These are phyloP conservation scores for Eupeodes luniger DNA, from an alignment of 2,888 invertebrate species.

Conservation along the genomic window DNA sequence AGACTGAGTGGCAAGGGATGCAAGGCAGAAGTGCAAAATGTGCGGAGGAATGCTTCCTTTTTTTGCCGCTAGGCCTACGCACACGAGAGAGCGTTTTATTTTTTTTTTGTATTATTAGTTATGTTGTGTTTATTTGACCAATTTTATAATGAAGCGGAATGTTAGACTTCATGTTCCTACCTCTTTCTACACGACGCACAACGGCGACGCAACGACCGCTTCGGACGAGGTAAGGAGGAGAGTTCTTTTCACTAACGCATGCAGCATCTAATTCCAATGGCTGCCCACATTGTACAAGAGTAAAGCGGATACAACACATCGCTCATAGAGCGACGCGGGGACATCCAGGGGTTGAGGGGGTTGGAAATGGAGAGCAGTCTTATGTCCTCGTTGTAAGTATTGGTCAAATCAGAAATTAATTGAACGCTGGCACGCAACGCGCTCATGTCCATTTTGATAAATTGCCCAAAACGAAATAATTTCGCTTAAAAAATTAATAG, in stretches of 20 bases:
- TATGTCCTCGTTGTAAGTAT: slow-evolving; percentile 75
- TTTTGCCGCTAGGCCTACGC: slow-evolving; percentile 63
- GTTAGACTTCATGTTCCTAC: slow-evolving; percentile 54
- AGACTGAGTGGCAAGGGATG: slow-evolving; percentile 19
- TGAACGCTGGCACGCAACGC: slow-evolving; percentile 78
- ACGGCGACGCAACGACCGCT: background rate
- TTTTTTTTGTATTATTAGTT: background rate
- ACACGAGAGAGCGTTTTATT: slow-evolving; percentile 35
- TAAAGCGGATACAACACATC: slow-evolving; percentile 66
- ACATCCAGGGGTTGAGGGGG: background rate
- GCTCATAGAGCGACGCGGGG: slow-evolving; percentile 8
- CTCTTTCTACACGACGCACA: slow-evolving; percentile 21
- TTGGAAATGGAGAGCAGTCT: slow-evolving; percentile 33
- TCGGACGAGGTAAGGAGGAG: slow-evolving; percentile 21
- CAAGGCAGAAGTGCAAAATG: slow-evolving; percentile 48
- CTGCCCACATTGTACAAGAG: slow-evolving; percentile 68
- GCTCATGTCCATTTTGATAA: slow-evolving; percentile 78
- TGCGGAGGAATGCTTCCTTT: slow-evolving; percentile 55
- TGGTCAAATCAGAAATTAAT: slow-evolving; percentile 78
- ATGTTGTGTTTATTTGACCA: slow-evolving; percentile 12
- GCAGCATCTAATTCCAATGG: slow-evolving; percentile 20
- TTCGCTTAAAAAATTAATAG: slow-evolving; percentile 76
- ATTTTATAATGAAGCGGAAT: slow-evolving; percentile 67
- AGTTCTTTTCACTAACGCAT: slow-evolving; percentile 56
- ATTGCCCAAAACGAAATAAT: slow-evolving; percentile 77